Conservation (phyloP, 2,888 invertebrate genomes). For the Drosophila prolongata region DNA sequence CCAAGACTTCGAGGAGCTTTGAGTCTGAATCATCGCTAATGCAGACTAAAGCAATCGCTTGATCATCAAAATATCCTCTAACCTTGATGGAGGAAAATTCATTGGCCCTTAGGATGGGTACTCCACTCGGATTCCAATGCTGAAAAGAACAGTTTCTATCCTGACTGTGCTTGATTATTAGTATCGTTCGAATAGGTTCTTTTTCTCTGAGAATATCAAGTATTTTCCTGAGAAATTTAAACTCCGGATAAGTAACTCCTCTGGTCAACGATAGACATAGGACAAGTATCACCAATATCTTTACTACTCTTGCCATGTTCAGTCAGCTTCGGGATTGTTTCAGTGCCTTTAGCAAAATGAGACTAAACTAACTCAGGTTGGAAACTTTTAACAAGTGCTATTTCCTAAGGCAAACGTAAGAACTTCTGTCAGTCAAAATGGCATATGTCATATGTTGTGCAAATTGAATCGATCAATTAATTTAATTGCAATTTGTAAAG, state of each 20-base stretch:
- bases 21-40: slow-evolving; percentile 7
- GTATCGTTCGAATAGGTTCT: not conserved
- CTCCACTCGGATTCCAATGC: not conserved
- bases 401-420: not conserved
- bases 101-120: slow-evolving; percentile 9
- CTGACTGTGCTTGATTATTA: not conserved
- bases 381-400: not conserved
- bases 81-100: not conserved
- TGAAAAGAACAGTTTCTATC: slow-evolving; percentile 3
- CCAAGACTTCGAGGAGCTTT: slow-evolving; percentile 8
- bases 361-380: not conserved
- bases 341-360: no score
- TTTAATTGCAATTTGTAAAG: not conserved
- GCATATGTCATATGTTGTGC: slow-evolving; percentile 1
- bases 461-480: not conserved
- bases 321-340: not conserved
- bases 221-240: not conserved
- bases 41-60: slow-evolving; percentile 27
- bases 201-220: not conserved
- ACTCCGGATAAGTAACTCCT: not conserved
- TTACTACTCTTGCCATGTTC: not conserved
- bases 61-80: not conserved
- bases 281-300: not conserved
- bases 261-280: not conserved
- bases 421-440: not conserved